Evolutionary conservation across 1,140 invertebrate genomes (phyloP), one percentile per base, ranked within the genome.

Genomic region (Choristoneura fumiferana): DNA sequence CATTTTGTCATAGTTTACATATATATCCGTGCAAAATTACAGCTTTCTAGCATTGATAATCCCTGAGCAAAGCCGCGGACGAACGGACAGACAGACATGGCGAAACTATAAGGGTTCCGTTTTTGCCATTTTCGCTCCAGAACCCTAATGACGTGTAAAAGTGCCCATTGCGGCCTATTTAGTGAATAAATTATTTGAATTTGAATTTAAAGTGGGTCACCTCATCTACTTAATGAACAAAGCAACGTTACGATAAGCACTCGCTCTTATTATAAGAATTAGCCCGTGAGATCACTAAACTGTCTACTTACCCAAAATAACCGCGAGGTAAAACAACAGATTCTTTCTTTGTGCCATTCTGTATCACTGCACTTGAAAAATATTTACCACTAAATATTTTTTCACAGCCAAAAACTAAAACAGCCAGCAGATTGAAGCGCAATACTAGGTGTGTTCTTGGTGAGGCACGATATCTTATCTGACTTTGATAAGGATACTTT

Each of bases 251-350:
- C 6, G 22, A 29, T 29, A 29, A 29, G 22, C n/a, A n/a, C n/a
- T n/a, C n/a, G n/a, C n/a, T n/a, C n/a, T n/a, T 29, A 29, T 10
- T 38, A 9, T 9, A 38, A 2, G 37, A 38, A 13, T n/a, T 38
- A 38, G 13, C 13, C 9, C 10, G 4, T 10, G 9, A 38, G 10
- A 13, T 38, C 9, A 4, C 9, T 38, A 38, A 15, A 15, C 43
- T 49, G 22, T 29, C 13, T 39, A 81, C 83, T 79, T 73, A 89
- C 88, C 80, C 66, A 83, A 81, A 76, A 87, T 71, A 54, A 81
- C 83, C 49, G 87, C 80, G 33, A 90, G 67, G 63, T 90, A 89
- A 67, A 89, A 89, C 67, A 81, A 73, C 35, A 90, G 17, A 10
- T 83, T 68, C 66, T 63, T 81, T 43, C 62, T 82, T 65, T 76